Evolutionary conservation across 1,140 invertebrate genomes (phyloP).

Genomic region (Papilio helenus): DNA sequence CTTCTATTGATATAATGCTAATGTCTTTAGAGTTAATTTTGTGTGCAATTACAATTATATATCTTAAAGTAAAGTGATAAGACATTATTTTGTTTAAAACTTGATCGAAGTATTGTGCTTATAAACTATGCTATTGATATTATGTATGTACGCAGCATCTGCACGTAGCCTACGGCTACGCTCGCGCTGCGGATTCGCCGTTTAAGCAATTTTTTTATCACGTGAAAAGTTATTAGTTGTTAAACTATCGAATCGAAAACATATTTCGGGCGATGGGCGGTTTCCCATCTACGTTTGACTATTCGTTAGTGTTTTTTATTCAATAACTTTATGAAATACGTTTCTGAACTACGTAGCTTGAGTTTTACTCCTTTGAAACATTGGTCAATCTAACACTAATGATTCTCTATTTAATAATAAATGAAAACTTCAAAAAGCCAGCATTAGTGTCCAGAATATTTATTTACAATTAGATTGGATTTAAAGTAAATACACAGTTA

Average conservation of each 20-base stretch:
- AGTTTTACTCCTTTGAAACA: no score
- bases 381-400: no score
- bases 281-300: no score
- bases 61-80: no score
- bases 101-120: neutral
- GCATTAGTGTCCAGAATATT: neutral
- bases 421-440: no score
- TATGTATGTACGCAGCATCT: neutral
- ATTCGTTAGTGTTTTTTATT: no score
- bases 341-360: no score
- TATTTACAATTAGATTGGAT: neutral
- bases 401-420: no score
- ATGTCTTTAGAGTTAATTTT: neutral
- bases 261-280: no score
- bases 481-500: neutral
- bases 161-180: neutral
- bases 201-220: constrained; percentile 3
- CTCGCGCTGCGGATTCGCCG: constrained; percentile 2
- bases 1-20: no score
- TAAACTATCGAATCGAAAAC: constrained; percentile 12
- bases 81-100: neutral
- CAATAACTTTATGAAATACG: no score
- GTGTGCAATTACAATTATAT: no score
- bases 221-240: neutral
- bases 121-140: neutral